Evolutionary conservation across 2,797 vertebrate genomes (phyloP), one percentile per base, ranked within the genome.

Genomic region (Cossypha polioptera): DNA sequence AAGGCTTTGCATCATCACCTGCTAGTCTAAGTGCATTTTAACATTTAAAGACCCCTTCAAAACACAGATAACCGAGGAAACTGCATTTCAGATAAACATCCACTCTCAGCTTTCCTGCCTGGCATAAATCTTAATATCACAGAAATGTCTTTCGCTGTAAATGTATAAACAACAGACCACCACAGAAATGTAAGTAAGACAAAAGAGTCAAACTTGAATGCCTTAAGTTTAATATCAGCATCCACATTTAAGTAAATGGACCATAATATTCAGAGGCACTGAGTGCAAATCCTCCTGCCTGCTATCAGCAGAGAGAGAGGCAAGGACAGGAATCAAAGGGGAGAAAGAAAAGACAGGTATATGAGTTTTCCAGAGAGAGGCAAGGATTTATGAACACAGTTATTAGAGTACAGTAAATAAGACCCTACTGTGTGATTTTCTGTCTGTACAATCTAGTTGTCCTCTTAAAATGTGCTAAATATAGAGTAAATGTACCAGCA

Each of bases 391-490:
- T 76, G 90, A 95, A 95, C 89, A 92, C 59, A 91, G 91, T 96
- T 97, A 96, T 96, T 96, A 93, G 45, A 74, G 75, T 80, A 91
- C 36, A 89, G 86, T 93, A 92, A 94, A 90, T 91, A 97, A 96
- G 68, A 47, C 82, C 88, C 95, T 92, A 93, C 96, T 90, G 80
- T 88, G 94, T 95, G 86, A 92, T 96, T 97, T 94, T 95, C 63
- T 95, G 87, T 88, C 78, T 61, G 40, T 92, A 91, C 92, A 95
- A 92, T 96, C 94, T 96, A 91, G 91, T 89, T 94, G 96, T 94
- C 89, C 94, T 96, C 90, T 92, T 93, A 96, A 96, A 96, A 82
- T 89, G 93, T 86, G 80, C 96, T 97, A 97, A 97, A 97, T 96
- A 96, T 92, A 96, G 95, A 96, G 92, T 95, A 96, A 96, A 96